phyloP scores from a whole-genome alignment of 2,797 vertebrate genomes.

The Pogonophryne albipinna region DNA sequence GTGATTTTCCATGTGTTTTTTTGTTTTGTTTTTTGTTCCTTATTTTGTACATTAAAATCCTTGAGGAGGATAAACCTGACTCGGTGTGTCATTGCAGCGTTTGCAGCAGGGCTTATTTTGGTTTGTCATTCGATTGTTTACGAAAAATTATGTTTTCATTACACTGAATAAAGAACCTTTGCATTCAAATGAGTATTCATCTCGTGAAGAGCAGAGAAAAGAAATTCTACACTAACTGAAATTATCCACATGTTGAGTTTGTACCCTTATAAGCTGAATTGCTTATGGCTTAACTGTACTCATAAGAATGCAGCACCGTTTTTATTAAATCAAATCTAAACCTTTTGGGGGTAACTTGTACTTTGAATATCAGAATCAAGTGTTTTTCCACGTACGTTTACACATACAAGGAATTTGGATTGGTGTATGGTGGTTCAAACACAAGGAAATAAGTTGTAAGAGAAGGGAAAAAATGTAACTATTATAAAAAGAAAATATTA shows the following conservation, averaged over 20 bases:
- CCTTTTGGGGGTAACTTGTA: too few species aligned
- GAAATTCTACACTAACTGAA: background rate
- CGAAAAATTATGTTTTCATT: constrained; percentile 10
- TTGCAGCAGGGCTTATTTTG: background rate
- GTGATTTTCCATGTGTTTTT: constrained; percentile 62
- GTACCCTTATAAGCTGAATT: background rate
- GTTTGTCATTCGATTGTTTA: background rate
- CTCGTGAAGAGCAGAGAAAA: background rate
- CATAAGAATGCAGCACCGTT: too few species aligned
- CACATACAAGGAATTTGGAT: too few species aligned
- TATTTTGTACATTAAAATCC: constrained; percentile 86
- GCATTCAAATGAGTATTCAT: background rate
- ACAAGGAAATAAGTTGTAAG: too few species aligned
- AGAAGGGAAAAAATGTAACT: too few species aligned
- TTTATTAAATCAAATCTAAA: too few species aligned
- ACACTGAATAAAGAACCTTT: constrained; percentile 44
- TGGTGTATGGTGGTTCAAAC: too few species aligned
- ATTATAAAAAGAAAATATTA: too few species aligned
- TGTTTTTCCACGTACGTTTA: too few species aligned
- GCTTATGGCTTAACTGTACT: too few species aligned
- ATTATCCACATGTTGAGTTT: background rate
- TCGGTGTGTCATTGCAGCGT: constrained; percentile 45
- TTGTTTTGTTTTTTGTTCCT: constrained; percentile 32
- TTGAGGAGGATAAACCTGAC: constrained; percentile 44
- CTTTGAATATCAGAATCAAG: too few species aligned